These are phyloP conservation scores for Etheostoma spectabile DNA, from an alignment of 2,113 vertebrate species.

Conservation along the genomic window DNA sequence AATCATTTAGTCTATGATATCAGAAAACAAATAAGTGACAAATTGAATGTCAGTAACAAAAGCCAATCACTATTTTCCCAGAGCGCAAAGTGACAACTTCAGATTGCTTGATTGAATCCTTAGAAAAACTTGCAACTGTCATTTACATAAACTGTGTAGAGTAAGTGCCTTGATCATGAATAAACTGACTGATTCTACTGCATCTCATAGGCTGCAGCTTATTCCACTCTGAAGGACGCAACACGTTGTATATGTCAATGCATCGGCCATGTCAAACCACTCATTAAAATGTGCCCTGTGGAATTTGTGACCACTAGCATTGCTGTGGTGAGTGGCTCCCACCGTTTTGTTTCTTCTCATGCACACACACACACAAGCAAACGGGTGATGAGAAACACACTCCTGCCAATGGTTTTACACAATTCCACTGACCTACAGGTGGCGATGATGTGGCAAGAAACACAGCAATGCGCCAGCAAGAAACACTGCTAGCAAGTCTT, in stretches of 20 bases:
- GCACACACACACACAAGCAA: neutral
- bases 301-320: no score
- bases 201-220: no score
- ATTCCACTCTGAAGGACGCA: no score
- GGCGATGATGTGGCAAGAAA: neutral
- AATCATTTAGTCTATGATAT: slow-evolving; percentile 5
- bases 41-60: neutral
- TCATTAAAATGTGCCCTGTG: no score
- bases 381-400: neutral
- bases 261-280: no score
- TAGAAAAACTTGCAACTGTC: neutral
- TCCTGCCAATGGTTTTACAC: neutral
- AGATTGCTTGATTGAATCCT: neutral
- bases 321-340: neutral
- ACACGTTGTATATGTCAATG: no score
- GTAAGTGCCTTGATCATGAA: no score
- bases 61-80: neutral
- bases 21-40: neutral
- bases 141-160: no score
- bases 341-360: neutral
- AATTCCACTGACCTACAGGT: neutral
- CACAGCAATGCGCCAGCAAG: neutral
- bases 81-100: neutral
- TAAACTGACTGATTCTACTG: no score
- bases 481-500: neutral